These are phyloP conservation scores for Champsocephalus esox DNA, from an alignment of 2,797 vertebrate species.

Conservation along the genomic window DNA sequence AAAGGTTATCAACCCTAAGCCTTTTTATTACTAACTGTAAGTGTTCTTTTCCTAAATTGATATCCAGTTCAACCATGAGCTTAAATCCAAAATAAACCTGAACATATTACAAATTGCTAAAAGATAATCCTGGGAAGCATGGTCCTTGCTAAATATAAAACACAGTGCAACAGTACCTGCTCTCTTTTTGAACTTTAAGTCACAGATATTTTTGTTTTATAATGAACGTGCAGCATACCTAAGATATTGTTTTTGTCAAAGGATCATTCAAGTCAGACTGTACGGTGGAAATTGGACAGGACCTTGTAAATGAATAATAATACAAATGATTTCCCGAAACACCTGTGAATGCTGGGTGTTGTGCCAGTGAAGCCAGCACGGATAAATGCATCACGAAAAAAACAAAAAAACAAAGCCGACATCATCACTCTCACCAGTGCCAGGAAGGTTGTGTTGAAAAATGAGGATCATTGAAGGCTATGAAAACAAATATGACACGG, in stretches of 20 bases:
- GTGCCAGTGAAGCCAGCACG: conserved; percentile 43
- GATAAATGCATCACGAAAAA: conserved; percentile 58
- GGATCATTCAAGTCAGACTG: conserved; percentile 34
- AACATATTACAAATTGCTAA: too few species aligned
- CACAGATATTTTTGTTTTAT: too few species aligned
- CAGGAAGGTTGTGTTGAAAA: conserved; percentile 69
- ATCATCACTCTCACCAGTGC: conserved; percentile 55
- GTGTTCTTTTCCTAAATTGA: too few species aligned
- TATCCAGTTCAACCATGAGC: too few species aligned
- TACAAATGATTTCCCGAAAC: conserved; percentile 64
- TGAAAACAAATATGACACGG: conserved; percentile 52
- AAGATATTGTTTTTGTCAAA: conserved; percentile 23
- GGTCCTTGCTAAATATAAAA: too few species aligned
- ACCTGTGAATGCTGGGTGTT: conserved; percentile 58
- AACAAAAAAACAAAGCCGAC: conserved; percentile 51
- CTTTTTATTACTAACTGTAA: too few species aligned
- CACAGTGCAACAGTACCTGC: too few species aligned
- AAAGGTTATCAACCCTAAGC: too few species aligned
- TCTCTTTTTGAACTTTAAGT: too few species aligned
- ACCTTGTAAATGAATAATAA: conserved; percentile 53
- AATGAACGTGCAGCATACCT: conserved; percentile 17
- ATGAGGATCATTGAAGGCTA: conserved; percentile 65
- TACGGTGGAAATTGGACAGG: conserved; percentile 39
- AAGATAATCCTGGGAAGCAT: too few species aligned
- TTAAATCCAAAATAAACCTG: too few species aligned